These are phyloP conservation scores for Lontra canadensis DNA, from an alignment of 2,113 vertebrate species.

Conservation along the genomic window DNA sequence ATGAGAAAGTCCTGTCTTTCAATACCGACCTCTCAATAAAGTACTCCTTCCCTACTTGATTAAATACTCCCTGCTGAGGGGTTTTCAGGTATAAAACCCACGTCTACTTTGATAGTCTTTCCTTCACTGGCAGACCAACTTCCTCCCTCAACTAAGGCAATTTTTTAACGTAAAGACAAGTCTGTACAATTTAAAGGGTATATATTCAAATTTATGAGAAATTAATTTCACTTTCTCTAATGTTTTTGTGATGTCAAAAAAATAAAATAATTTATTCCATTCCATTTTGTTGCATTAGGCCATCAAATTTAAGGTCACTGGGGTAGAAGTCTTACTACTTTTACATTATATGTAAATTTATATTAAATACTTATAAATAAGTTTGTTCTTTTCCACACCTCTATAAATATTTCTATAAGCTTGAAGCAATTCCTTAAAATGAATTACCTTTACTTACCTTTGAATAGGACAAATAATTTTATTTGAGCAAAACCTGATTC, in stretches of 20 bases:
- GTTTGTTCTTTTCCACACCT: not conserved
- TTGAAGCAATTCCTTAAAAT: not conserved
- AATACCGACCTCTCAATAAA: not conserved
- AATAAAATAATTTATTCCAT: not conserved
- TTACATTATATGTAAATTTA: not conserved
- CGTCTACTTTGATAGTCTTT: not conserved
- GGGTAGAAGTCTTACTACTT: not conserved
- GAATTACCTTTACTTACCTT: not conserved
- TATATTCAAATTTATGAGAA: not conserved
- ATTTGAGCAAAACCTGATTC: conserved; percentile 62
- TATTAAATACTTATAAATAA: not conserved
- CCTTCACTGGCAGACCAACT: not conserved
- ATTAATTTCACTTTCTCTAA: not conserved
- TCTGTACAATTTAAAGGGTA: not conserved
- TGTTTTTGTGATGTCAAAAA: not conserved
- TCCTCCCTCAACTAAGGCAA: too few species aligned
- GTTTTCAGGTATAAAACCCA: not conserved
- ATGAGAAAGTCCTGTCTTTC: not conserved
- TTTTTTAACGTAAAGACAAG: not conserved
- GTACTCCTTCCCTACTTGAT: not conserved
- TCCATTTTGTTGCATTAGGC: not conserved
- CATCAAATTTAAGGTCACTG: not conserved
- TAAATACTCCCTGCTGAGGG: accelerated
- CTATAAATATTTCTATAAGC: not conserved
- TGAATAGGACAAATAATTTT: not conserved